Conservation (phyloP, 2,113 vertebrate genomes). For the Raphicerus campestris region DNA sequence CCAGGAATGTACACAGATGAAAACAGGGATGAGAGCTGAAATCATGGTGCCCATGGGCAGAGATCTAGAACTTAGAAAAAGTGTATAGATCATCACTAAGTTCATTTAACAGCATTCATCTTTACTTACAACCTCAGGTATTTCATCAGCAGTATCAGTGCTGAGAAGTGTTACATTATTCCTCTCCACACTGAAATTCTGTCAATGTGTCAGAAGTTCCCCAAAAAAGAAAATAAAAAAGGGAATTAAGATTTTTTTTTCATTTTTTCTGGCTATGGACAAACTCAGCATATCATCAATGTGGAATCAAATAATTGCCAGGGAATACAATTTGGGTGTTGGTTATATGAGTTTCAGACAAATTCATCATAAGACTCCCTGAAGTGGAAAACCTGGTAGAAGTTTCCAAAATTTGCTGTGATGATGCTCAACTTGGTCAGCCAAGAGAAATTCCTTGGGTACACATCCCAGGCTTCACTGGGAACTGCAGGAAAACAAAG, state of each 20-base stretch:
- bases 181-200: background rate
- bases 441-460: background rate
- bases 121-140: background rate
- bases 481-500: background rate
- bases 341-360: background rate
- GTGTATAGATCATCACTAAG: background rate
- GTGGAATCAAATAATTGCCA: background rate
- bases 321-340: background rate
- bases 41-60: accelerated
- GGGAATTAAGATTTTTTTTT: background rate
- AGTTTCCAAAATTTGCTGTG: background rate
- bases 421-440: background rate
- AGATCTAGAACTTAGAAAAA: background rate
- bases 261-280: background rate
- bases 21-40: background rate
- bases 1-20: background rate
- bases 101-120: background rate
- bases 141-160: background rate
- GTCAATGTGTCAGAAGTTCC: background rate
- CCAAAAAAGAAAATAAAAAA: background rate
- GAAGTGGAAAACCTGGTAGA: background rate
- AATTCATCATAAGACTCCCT: background rate
- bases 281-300: background rate
- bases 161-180: background rate
- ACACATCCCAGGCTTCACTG: background rate